Conservation (phyloP, 2,797 vertebrate genomes). For the Corythornis leucogaster region DNA sequence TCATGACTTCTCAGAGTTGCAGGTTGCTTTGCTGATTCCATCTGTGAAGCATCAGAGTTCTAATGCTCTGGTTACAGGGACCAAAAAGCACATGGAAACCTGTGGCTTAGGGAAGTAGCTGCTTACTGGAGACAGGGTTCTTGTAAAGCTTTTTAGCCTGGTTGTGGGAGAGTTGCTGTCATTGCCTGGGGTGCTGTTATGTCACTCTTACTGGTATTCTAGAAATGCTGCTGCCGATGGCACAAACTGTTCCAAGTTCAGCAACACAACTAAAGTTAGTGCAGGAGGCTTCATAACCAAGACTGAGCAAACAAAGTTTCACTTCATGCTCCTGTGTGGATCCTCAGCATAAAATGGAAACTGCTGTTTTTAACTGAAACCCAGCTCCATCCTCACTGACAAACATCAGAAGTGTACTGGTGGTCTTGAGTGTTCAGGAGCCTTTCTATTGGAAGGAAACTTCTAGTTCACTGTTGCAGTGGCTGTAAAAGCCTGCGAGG, state of each 20-base stretch:
- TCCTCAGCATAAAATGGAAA: background rate
- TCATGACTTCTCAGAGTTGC: background rate
- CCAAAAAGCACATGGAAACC: background rate
- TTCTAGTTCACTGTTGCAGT: background rate
- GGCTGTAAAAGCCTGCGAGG: background rate
- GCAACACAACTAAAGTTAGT: background rate
- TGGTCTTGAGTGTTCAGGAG: background rate
- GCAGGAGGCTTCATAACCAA: background rate
- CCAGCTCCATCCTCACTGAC: background rate
- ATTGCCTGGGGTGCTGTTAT: background rate
- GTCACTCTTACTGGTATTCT: background rate
- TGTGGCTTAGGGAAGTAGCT: rapidly evolving
- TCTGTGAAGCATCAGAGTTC: background rate
- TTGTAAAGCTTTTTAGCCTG: background rate
- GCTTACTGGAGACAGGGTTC: background rate
- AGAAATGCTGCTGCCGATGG: background rate
- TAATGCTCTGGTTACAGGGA: background rate
- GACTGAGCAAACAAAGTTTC: background rate
- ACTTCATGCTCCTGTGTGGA: background rate
- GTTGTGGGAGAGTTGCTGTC: background rate
- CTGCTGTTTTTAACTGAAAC: background rate
- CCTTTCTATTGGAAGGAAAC: background rate
- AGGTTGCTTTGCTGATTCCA: background rate
- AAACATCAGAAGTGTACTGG: background rate
- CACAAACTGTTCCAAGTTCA: background rate